Conservation (phyloP, 2,113 vertebrate species). For the Mormoops blainvillei region DNA sequence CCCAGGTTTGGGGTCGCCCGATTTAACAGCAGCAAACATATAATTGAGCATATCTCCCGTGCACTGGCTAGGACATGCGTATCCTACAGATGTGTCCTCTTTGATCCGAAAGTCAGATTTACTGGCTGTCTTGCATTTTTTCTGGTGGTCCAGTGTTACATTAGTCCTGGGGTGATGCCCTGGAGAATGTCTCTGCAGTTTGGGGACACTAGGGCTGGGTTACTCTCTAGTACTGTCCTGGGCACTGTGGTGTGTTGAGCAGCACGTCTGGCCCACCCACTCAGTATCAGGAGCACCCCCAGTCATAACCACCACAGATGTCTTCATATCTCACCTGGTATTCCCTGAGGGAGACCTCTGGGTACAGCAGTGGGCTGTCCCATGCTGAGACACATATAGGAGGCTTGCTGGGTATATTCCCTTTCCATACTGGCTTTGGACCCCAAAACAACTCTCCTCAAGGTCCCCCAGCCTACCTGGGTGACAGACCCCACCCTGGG, state of each 20-base stretch:
- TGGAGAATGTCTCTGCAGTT: background rate
- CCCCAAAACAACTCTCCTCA: background rate
- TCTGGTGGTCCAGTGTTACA: background rate
- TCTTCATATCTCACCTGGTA: background rate
- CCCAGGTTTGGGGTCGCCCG: background rate
- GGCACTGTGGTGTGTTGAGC: background rate
- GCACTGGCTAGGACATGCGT: too few species aligned
- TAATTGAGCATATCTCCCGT: background rate
- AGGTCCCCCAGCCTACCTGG: background rate
- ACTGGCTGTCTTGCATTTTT: background rate
- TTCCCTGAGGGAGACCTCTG: background rate
- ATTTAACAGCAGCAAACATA: background rate
- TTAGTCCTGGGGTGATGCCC: background rate
- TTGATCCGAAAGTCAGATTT: too few species aligned
- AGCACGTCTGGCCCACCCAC: background rate
- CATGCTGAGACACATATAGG: fast-evolving
- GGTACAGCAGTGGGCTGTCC: background rate
- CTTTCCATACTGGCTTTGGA: background rate
- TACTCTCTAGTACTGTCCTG: background rate
- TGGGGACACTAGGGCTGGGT: background rate
- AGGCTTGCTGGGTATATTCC: background rate
- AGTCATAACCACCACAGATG: background rate
- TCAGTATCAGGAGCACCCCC: background rate
- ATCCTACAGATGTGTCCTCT: background rate
- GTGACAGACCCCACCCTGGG: background rate